Percentiles rank a stretch among this genome's conserved stretches.
These are phyloP conservation scores for Halictus quadricinctus DNA, from an alignment of 2,888 invertebrate genomes.

Conservation along the genomic window DNA sequence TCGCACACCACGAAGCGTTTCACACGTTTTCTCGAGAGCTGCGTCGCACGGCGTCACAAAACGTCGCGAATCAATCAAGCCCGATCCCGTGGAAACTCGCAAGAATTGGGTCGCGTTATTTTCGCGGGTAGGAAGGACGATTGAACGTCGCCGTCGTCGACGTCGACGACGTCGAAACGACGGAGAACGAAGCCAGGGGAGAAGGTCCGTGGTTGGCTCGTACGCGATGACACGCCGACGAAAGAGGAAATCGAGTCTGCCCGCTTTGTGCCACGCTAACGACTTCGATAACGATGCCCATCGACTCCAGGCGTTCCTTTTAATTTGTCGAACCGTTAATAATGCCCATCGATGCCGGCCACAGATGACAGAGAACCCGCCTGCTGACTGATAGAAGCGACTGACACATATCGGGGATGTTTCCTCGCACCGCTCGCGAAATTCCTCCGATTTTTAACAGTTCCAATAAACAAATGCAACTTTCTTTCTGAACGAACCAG, in stretches of 20 bases:
- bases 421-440: neutral
- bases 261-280: slow-evolving; percentile 52
- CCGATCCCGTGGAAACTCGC: slow-evolving; percentile 9
- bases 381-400: neutral
- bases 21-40: no score
- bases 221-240: slow-evolving; percentile 26
- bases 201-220: neutral
- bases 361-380: neutral
- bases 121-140: slow-evolving; percentile 23
- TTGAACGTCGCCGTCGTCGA: slow-evolving; percentile 5
- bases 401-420: neutral
- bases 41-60: no score
- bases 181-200: neutral
- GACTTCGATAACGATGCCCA: slow-evolving; percentile 51
- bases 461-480: no score
- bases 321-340: slow-evolving; percentile 49
- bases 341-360: slow-evolving; percentile 20
- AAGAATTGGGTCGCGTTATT: slow-evolving; percentile 44
- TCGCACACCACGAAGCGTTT: neutral
- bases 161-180: neutral
- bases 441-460: neutral
- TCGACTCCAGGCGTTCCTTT: slow-evolving; percentile 32
- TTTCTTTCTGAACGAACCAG: no score
- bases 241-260: slow-evolving; percentile 30
- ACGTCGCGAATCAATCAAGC: slow-evolving; percentile 5